Percentiles rank a stretch among this genome's conserved stretches.
These are phyloP conservation scores for Neodiprion virginianus DNA, from an alignment of 1,140 invertebrate genomes.

Conservation along the genomic window DNA sequence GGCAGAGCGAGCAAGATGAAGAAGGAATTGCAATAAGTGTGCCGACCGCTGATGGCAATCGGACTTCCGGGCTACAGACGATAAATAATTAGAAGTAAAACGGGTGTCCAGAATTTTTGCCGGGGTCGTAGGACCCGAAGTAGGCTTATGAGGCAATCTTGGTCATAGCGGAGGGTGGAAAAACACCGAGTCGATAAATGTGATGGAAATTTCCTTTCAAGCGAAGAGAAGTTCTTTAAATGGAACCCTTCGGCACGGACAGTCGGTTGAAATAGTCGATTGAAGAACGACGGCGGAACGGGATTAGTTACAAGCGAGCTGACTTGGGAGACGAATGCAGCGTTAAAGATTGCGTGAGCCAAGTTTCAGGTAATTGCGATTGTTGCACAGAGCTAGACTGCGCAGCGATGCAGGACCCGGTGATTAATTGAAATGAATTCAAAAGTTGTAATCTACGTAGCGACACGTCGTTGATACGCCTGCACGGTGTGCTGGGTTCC, in stretches of 20 bases:
- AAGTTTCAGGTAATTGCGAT: neutral
- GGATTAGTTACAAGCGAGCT: too few relatives aligned
- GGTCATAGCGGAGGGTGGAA: neutral
- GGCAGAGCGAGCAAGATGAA: neutral
- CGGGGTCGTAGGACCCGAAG: neutral
- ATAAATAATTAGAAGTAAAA: neutral
- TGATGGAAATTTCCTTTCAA: neutral
- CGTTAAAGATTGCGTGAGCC: neutral
- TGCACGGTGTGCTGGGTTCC: too few relatives aligned
- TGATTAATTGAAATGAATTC: neutral
- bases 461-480: too few relatives aligned
- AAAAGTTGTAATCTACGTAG: neutral
- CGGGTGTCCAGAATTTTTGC: neutral
- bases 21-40: neutral
- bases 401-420: neutral
- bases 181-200: neutral
- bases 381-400: neutral
- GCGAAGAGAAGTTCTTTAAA: too few relatives aligned
- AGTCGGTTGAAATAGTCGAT: too few relatives aligned
- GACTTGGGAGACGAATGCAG: too few relatives aligned
- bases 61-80: neutral
- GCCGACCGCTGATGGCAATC: neutral
- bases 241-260: too few relatives aligned
- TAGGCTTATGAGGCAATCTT: neutral
- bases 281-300: too few relatives aligned